Conservation (phyloP, 2,888 invertebrate species). For the Dasysyrphus tricinctus region DNA sequence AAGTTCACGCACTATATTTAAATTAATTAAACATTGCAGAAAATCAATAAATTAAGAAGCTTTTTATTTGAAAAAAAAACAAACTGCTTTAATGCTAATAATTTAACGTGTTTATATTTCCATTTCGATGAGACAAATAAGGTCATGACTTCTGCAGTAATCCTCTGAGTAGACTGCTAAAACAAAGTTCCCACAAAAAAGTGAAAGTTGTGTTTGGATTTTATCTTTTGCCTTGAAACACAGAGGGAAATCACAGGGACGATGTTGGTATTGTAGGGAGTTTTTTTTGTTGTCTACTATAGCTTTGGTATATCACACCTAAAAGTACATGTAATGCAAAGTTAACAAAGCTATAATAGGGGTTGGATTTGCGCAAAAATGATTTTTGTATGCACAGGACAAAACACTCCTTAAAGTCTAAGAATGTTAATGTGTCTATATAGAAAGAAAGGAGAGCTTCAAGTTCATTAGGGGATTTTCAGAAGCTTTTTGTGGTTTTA, state of each 20-base stretch:
- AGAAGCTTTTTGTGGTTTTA: conserved; percentile 46
- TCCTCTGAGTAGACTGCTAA: conserved; percentile 33
- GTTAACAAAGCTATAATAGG: conserved; percentile 41
- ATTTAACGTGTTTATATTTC: not conserved
- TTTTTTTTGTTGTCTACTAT: conserved; percentile 21
- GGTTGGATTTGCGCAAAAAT: conserved; percentile 49
- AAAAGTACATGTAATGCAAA: not conserved
- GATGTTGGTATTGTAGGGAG: conserved; percentile 16
- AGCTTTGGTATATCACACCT: not conserved
- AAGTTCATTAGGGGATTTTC: conserved; percentile 10
- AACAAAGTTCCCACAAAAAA: conserved; percentile 33
- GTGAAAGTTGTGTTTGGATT: conserved; percentile 31
- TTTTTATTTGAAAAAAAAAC: not conserved
- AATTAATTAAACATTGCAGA: conserved; percentile 10
- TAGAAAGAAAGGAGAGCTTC: conserved; percentile 32
- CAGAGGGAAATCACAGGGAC: conserved; percentile 44
- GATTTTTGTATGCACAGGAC: conserved; percentile 6
- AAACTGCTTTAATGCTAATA: conserved; percentile 41
- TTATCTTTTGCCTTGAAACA: conserved; percentile 23
- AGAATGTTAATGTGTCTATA: conserved; percentile 8
- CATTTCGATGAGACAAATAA: conserved; percentile 19
- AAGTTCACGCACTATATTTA: conserved; percentile 20
- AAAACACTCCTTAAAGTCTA: conserved; percentile 49
- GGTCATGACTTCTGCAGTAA: conserved; percentile 13
- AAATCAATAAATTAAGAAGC: conserved; percentile 55